These are phyloP conservation scores for Hippasteria phrygiana DNA, from an alignment of 53 echinoderm and acorn worm genomes.

Conservation along the genomic window DNA sequence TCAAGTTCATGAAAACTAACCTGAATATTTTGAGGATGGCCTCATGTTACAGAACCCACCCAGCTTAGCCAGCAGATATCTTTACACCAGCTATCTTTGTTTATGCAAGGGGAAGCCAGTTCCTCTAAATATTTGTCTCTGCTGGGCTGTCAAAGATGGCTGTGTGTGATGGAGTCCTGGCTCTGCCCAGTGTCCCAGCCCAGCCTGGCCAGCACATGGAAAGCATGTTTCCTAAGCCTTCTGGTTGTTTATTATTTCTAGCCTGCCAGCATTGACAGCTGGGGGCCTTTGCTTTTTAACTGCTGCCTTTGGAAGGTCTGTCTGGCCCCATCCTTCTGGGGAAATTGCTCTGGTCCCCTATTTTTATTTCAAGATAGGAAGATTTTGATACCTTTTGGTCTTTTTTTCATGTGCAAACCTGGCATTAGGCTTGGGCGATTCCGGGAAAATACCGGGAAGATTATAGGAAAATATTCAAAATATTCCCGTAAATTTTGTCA, in stretches of 20 bases:
- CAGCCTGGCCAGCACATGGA: constrained; percentile 1
- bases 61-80: background rate
- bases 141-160: background rate
- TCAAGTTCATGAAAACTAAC: background rate
- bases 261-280: constrained; percentile 40
- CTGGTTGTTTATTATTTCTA: constrained; percentile 43
- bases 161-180: background rate
- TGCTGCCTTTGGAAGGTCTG: background rate
- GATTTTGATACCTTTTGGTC: too few species aligned
- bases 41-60: background rate
- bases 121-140: constrained; percentile 44
- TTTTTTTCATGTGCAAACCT: too few species aligned
- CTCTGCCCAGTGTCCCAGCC: background rate
- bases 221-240: background rate
- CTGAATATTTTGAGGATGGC: background rate
- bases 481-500: too few species aligned
- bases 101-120: constrained; percentile 31
- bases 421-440: too few species aligned
- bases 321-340: background rate
- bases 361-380: too few species aligned
- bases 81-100: constrained; percentile 29
- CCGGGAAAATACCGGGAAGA: too few species aligned
- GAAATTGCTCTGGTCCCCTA: background rate
- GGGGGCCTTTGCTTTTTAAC: background rate
- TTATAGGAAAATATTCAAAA: too few species aligned